Conservation (phyloP, 2,888 invertebrate genomes). For the Catocala fraxini region DNA sequence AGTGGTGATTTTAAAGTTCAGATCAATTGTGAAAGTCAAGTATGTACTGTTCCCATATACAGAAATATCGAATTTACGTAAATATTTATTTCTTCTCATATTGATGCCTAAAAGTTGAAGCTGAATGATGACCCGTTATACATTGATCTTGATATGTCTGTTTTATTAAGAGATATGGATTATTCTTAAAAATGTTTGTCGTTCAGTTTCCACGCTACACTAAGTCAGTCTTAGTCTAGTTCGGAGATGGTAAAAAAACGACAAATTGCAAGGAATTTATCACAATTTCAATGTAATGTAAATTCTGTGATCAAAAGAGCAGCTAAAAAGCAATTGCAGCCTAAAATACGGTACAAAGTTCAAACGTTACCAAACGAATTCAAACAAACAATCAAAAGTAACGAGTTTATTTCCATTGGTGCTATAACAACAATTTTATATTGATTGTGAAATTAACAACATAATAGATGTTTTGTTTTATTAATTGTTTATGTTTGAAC, state of each 20-base stretch:
- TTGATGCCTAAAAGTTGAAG: neutral
- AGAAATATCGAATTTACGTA: neutral
- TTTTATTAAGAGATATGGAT: conserved; percentile 12
- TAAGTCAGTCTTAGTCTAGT: conserved; percentile 67
- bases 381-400: conserved; percentile 10
- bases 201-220: conserved; percentile 60
- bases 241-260: conserved; percentile 53
- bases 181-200: conserved; percentile 35
- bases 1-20: neutral
- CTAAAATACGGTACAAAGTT: conserved; percentile 19
- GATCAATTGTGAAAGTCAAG: neutral
- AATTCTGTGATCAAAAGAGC: conserved; percentile 45
- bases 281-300: conserved; percentile 37
- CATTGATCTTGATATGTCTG: conserved; percentile 1
- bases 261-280: conserved; percentile 27
- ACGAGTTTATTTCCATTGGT: conserved; percentile 50
- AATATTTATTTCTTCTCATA: conserved; percentile 11
- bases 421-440: conserved; percentile 38
- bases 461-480: conserved; percentile 25
- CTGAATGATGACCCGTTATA: neutral
- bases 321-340: conserved; percentile 24
- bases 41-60: conserved; percentile 7
- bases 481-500: conserved; percentile 28
- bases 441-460: conserved; percentile 36
- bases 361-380: conserved; percentile 25